These are phyloP conservation scores for Manis pentadactyla DNA, from an alignment of 2,797 vertebrate species.

Conservation along the genomic window DNA sequence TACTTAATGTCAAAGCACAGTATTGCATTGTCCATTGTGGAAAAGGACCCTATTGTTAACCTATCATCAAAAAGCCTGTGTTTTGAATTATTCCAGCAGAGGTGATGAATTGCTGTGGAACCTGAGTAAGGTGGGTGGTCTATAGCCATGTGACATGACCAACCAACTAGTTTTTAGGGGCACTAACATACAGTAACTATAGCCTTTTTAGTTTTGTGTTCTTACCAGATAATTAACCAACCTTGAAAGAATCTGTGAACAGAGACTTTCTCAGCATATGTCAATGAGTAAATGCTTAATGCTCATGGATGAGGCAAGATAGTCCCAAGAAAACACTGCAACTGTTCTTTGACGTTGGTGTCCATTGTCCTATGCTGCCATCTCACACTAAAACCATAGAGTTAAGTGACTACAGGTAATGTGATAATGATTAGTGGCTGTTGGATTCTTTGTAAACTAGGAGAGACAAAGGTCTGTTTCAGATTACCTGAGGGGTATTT, in stretches of 20 bases:
- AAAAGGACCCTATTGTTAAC: background rate
- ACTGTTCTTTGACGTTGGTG: background rate
- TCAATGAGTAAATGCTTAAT: background rate
- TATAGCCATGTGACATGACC: background rate
- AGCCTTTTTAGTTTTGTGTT: background rate
- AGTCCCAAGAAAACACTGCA: background rate
- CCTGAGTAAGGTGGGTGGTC: background rate
- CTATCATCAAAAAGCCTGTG: background rate
- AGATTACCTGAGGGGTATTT: background rate
- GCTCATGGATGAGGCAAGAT: background rate
- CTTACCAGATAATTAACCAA: slow-evolving; percentile 16
- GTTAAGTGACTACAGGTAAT: background rate
- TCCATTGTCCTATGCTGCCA: background rate
- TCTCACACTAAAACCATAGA: background rate
- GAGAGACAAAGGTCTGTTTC: background rate
- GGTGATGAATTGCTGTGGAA: background rate
- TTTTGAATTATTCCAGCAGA: background rate
- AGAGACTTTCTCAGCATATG: background rate
- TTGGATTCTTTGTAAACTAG: background rate
- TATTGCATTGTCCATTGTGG: background rate
- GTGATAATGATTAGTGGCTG: background rate
- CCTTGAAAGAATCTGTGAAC: slow-evolving; percentile 11
- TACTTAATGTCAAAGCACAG: slow-evolving; percentile 7
- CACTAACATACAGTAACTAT: background rate
- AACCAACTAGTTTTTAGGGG: background rate